phyloP scores from a whole-genome alignment of 2,888 invertebrate species.

The Eristalinus sepulchralis region DNA sequence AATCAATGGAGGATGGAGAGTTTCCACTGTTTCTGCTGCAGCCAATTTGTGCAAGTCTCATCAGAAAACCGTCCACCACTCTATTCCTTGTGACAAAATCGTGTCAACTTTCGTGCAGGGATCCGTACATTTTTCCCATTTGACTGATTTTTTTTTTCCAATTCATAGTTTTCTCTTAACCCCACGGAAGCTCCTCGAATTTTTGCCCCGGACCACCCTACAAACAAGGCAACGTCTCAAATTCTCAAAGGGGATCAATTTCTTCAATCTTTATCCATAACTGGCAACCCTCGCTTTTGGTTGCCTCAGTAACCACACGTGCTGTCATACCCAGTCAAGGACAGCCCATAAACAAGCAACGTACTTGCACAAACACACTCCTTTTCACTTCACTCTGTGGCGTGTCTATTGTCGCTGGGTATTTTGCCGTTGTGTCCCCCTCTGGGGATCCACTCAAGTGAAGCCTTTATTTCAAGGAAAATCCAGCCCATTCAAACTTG shows the following conservation, averaged over 20 bases:
- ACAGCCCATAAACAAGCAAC: background rate
- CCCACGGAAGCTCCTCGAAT: background rate
- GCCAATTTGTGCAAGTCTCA: no score
- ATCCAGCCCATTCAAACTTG: constrained; percentile 15
- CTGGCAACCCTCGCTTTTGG: background rate
- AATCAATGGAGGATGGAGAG: no score
- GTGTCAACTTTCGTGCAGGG: no score
- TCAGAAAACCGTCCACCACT: no score
- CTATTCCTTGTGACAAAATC: no score
- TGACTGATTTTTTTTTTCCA: no score
- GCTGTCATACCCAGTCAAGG: background rate
- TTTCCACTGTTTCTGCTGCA: no score
- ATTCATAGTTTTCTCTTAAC: no score
- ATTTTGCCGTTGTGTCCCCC: background rate
- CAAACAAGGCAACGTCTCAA: background rate
- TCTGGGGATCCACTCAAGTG: background rate
- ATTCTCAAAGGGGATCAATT: background rate
- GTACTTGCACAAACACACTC: background rate
- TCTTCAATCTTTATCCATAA: background rate
- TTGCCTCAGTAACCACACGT: background rate
- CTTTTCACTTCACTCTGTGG: background rate
- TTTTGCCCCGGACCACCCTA: background rate
- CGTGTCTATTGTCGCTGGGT: background rate
- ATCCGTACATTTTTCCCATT: no score
- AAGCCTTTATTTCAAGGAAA: background rate